Evolutionary conservation across 1,140 invertebrate genomes (phyloP).

Genomic region (Halesus radiatus): DNA sequence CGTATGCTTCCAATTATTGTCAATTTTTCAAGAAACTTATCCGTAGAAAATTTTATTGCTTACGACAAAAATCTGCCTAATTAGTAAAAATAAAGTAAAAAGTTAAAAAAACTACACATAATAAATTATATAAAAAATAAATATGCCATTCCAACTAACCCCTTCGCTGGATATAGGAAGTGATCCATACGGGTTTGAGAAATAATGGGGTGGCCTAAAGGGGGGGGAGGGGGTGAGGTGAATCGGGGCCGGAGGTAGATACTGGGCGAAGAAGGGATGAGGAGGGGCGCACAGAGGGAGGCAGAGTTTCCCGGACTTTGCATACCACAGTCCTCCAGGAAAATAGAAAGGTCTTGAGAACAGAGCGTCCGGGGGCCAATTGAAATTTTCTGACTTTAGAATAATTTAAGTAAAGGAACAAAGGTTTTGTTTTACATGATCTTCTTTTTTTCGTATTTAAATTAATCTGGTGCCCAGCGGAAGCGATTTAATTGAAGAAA

Average conservation of each 20-base stretch:
- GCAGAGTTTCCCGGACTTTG: constrained; percentile 49
- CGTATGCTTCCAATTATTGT: too few species aligned
- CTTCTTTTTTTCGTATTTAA: too few species aligned
- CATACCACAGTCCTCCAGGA: constrained; percentile 45
- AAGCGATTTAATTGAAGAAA: too few species aligned
- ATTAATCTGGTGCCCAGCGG: too few species aligned
- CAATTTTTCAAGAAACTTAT: too few species aligned
- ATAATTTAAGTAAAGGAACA: too few species aligned
- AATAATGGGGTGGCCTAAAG: constrained; percentile 5
- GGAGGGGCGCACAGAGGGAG: not conserved
- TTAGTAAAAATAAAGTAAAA: too few species aligned
- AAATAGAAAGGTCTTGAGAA: constrained; percentile 35
- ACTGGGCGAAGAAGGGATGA: not conserved
- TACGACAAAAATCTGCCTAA: too few species aligned
- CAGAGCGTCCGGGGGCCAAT: not conserved
- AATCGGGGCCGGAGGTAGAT: not conserved
- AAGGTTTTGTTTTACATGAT: too few species aligned
- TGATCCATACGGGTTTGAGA: constrained; percentile 26
- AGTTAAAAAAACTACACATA: too few species aligned
- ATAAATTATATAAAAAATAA: not conserved
- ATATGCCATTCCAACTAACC: not conserved
- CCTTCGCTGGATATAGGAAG: constrained; percentile 27
- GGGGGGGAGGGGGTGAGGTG: constrained; percentile 28
- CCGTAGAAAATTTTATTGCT: too few species aligned
- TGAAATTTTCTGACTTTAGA: not conserved